Base-by-base conservation (phyloP, 2,888 invertebrate genomes). In the Melanostoma mellinum region DNA sequence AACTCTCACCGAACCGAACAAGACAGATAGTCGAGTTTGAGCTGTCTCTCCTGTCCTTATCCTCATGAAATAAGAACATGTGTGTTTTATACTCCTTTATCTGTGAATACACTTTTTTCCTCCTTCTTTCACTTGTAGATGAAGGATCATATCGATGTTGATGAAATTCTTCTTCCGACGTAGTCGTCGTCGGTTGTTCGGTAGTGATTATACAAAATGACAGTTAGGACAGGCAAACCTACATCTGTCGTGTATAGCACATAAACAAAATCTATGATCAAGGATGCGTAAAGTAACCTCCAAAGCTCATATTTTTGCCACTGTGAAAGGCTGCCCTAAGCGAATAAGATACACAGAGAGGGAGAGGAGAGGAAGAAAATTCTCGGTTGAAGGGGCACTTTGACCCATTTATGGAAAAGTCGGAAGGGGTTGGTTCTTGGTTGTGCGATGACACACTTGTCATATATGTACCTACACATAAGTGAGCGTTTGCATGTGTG, bases 341-440 rank as follows among this genome's bases (percentile, higher is more conserved):
- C 42, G 32, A 67, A 8, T 60, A 33, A 8, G 30, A 65, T 48
- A 8, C 8, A 60, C 46, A 20, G 61, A 61, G 20, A 46, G 10
- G 9, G 35, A 32, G 6, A 40, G 3, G 32, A 60, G 33, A 9
- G 52, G 46, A 30, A 53, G 38, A 63, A 68, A 77, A 72, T 77
- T 84, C 69, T 78, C 74, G 74, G 78, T 71, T 84, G 84, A 78
- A 84, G 78, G 69, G 55, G 60, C 74, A 74, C 84, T 84, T 84
- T 84, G 78, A 84, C 84, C 84, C 65, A 78, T 71, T 84, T 48
- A 56, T 60, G 38, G 55, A 50, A 61, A 32, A 20, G 52, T 20
- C 32, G 42, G 63, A 56, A 32, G 69, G 53, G 76, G 52, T 33
- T 61, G 42, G 46, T 52, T 2, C 6, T n/a, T 48, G 40, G 52